Evolutionary conservation across 2,113 vertebrate genomes (phyloP).

Genomic region (Cochlearius cochlearius): DNA sequence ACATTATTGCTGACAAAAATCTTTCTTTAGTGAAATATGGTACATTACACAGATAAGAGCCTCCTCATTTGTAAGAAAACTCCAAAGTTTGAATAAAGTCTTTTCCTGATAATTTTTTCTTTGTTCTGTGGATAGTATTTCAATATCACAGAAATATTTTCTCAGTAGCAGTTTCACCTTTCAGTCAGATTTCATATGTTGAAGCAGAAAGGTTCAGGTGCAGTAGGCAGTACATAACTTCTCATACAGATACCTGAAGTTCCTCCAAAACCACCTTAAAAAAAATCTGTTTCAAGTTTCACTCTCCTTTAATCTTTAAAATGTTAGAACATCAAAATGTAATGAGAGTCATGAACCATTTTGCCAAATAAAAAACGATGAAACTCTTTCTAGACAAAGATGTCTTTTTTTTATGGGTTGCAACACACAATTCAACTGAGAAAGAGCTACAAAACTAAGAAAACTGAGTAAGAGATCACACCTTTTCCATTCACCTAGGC

Average conservation of each 20-base stretch:
- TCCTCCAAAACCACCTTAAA: not conserved
- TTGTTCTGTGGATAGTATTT: not conserved
- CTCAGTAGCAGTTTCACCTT: not conserved
- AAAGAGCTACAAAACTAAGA: not conserved
- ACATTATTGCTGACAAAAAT: not conserved
- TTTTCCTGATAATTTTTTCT: not conserved
- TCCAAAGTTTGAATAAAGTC: not conserved
- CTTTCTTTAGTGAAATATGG: not conserved
- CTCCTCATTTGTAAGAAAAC: not conserved
- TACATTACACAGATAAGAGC: not conserved
- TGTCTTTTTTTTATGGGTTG: not conserved
- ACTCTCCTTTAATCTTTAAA: not conserved
- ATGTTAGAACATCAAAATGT: not conserved
- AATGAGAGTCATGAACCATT: not conserved
- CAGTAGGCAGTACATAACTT: not conserved
- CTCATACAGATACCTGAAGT: not conserved
- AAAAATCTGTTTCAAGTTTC: not conserved
- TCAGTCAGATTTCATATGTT: not conserved
- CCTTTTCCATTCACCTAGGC: not conserved
- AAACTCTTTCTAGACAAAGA: not conserved
- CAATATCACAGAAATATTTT: not conserved
- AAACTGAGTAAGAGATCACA: not conserved
- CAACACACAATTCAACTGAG: not conserved
- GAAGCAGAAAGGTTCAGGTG: not conserved
- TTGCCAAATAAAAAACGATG: not conserved